Conservation (phyloP, 2,888 invertebrate genomes). For the Sphaeridia pumilis region DNA sequence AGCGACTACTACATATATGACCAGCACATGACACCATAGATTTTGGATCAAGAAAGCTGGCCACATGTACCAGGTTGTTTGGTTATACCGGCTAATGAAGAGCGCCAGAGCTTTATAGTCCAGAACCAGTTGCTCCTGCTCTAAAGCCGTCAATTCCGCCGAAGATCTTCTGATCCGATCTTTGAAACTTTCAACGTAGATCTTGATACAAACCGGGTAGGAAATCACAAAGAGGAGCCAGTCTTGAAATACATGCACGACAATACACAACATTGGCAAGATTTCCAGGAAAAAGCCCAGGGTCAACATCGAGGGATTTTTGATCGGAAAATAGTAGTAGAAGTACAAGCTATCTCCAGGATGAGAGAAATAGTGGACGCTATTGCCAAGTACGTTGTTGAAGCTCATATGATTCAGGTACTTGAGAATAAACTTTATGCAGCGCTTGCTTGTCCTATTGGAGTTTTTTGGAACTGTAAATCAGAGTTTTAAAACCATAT, state of each 20-base stretch:
- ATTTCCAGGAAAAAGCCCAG: neutral
- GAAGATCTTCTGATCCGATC: too few relatives aligned
- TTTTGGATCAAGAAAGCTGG: neutral
- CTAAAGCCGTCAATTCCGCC: too few relatives aligned
- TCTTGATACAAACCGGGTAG: neutral
- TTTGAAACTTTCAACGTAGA: neutral
- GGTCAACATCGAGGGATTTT: neutral
- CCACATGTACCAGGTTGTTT: neutral
- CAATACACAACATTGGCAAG: neutral
- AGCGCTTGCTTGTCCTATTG: too few relatives aligned
- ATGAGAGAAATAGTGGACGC: too few relatives aligned
- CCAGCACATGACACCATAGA: neutral
- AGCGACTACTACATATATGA: neutral
- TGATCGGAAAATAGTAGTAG: neutral
- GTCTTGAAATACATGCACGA: neutral
- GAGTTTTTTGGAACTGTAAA: too few relatives aligned
- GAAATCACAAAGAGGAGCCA: neutral
- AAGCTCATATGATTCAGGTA: too few relatives aligned
- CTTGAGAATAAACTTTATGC: too few relatives aligned
- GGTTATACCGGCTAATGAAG: neutral
- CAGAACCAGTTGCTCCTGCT: neutral
- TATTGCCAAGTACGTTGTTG: too few relatives aligned
- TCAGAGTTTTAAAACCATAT: too few relatives aligned
- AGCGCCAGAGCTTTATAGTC: neutral
- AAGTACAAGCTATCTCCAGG: neutral